A percentile compares a stretch with the other conserved stretches of the same genome.
Conservation (phyloP, 2,113 vertebrate genomes). For the Bettongia penicillata region DNA sequence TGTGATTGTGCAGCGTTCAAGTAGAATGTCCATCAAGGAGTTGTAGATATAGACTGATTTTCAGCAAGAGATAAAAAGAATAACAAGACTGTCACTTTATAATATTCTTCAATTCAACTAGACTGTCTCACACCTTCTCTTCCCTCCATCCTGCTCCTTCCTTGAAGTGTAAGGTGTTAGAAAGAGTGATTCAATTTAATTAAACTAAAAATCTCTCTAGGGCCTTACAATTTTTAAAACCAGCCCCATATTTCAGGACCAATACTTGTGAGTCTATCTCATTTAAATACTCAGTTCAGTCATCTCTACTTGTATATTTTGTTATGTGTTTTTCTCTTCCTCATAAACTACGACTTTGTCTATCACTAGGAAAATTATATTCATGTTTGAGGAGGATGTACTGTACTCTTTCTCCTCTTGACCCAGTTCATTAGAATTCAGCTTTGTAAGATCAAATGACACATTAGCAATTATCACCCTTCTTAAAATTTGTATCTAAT, state of each 20-base stretch:
- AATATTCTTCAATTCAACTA: not conserved
- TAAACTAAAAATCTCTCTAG: not conserved
- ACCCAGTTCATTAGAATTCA: not conserved
- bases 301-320: not conserved
- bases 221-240: not conserved
- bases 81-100: not conserved
- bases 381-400: not conserved
- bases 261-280: not conserved
- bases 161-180: not conserved
- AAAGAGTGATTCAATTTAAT: not conserved
- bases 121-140: not conserved
- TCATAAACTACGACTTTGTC: not conserved
- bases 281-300: not conserved
- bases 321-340: not conserved
- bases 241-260: not conserved
- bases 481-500: not conserved
- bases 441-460: not conserved
- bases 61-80: not conserved
- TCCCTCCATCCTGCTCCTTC: not conserved
- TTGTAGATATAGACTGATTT: not conserved
- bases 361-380: not conserved
- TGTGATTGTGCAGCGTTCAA: not conserved
- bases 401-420: not conserved
- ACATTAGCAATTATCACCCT: not conserved
- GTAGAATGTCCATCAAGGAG: not conserved